Evolutionary conservation across 2,888 invertebrate species (phyloP).

Genomic region (Chymomyza amoena): DNA sequence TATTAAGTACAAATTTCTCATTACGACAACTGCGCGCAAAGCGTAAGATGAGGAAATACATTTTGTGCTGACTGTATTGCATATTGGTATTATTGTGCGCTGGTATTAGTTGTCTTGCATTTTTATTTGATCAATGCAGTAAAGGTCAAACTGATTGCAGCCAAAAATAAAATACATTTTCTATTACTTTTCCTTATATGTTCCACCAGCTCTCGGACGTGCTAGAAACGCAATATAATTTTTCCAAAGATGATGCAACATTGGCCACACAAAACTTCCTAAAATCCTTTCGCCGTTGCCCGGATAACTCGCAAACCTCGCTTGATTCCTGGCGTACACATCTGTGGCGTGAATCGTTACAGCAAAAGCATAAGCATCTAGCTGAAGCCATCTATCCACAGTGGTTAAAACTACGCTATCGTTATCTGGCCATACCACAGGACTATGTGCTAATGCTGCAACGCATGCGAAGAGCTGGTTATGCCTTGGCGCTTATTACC

Average conservation of each 20-base stretch:
- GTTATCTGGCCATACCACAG: slow-evolving; percentile 84
- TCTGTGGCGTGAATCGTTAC: slow-evolving; percentile 88
- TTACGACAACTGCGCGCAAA: too few relatives aligned
- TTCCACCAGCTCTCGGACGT: slow-evolving; percentile 73
- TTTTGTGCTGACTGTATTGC: not conserved
- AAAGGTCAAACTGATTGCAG: slow-evolving; percentile 47
- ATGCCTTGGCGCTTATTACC: slow-evolving; percentile 89
- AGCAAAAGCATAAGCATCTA: slow-evolving; percentile 85
- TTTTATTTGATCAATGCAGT: slow-evolving; percentile 54
- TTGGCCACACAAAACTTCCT: slow-evolving; percentile 85
- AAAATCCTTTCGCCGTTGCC: slow-evolving; percentile 88
- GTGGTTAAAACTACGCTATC: slow-evolving; percentile 90
- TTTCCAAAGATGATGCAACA: slow-evolving; percentile 83
- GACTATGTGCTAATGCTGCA: slow-evolving; percentile 85
- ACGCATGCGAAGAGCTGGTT: slow-evolving; percentile 84
- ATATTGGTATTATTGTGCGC: slow-evolving; percentile 1
- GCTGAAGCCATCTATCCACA: slow-evolving; percentile 87
- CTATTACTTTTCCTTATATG: slow-evolving; percentile 17
- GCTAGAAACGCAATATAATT: slow-evolving; percentile 82
- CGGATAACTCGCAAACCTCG: slow-evolving; percentile 86
- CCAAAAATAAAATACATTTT: slow-evolving; percentile 8
- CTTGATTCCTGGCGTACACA: slow-evolving; percentile 88
- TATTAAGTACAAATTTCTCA: too few relatives aligned
- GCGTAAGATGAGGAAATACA: too few relatives aligned
- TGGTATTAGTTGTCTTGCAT: slow-evolving; percentile 14